Base-by-base conservation (phyloP, 2,797 vertebrate genomes). In the Xiphophorus birchmanni region DNA sequence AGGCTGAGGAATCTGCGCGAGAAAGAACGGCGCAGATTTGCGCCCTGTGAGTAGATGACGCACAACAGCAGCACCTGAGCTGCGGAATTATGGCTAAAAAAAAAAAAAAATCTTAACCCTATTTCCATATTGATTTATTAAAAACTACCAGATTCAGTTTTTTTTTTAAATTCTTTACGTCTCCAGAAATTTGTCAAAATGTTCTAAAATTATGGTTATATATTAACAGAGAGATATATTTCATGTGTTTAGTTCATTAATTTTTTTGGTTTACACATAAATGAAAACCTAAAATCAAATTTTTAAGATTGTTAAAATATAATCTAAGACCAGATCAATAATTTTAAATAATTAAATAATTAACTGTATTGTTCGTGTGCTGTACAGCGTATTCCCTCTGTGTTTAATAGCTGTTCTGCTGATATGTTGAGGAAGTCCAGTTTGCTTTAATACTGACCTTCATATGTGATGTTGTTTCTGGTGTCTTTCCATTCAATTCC, bases 31-130 rank as follows among this genome's bases (percentile, higher is more conserved):
- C 73, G 76, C 75, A 47, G 7, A 50, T 60, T 29, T 10, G 65
- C 65, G 21, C 37, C 9, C 32, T 23, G 73, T 74, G 40, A 65
- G 52, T 5, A 56, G 18, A 44, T 35, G 37, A 32, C 13, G 47
- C 76, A 23, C 40, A 37, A 50, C 63, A 82, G 44, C 44, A 80
- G 48, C 78, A 83, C 74, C 60, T 84, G 80, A 23, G 13, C 45
- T 12, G 50, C 23, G 35, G 65, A 42, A 32, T 32, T 69, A 26
- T 23, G 37, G 3, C 23, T 4, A 42, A 67, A 37, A 18, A 37
- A 10, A 1, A 11, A 23, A 7, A 9, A 21, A 6, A 2, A 21
- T 1, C 21, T 18, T 35, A 37, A 37, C 37, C 11, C 11, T 5
- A 10, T 69, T 42, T 69, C 23, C 65, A 21, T 13, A 37, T 21